These are phyloP conservation scores for Sebastes fasciatus DNA, from an alignment of 2,113 vertebrate genomes.

Conservation along the genomic window DNA sequence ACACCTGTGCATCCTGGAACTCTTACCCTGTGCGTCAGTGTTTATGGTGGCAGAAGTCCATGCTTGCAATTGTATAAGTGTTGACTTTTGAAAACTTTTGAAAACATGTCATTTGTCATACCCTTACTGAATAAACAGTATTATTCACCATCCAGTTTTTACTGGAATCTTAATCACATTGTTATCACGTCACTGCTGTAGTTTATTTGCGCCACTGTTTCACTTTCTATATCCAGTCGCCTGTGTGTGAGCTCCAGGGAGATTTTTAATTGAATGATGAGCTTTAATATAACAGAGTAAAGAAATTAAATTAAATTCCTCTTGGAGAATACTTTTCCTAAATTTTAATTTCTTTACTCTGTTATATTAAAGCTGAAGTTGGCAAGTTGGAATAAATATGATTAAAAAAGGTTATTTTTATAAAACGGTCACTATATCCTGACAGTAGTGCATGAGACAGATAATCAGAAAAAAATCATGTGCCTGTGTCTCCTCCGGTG, in stretches of 20 bases:
- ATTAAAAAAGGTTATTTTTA: no score
- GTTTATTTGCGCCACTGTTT: not conserved
- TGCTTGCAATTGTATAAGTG: not conserved
- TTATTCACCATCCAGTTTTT: not conserved
- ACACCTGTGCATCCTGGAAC: not conserved
- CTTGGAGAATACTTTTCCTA: not conserved
- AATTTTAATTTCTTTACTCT: not conserved
- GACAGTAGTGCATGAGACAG: no score
- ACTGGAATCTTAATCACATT: not conserved
- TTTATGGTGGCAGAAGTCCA: not conserved
- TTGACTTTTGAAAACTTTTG: not conserved
- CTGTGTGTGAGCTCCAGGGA: not conserved
- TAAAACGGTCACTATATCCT: no score
- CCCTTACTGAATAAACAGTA: no score
- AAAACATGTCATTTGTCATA: not conserved
- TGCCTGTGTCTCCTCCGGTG: no score
- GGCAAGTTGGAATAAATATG: no score
- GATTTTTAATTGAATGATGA: not conserved
- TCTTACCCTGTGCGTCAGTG: fast-evolving
- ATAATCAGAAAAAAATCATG: no score
- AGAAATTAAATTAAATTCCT: no score
- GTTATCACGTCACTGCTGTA: not conserved
- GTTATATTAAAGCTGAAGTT: no score
- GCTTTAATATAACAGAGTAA: no score
- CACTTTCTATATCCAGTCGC: not conserved